These are phyloP conservation scores for Brachynemurus nebulosus DNA, from an alignment of 2,888 invertebrate genomes.

Conservation along the genomic window DNA sequence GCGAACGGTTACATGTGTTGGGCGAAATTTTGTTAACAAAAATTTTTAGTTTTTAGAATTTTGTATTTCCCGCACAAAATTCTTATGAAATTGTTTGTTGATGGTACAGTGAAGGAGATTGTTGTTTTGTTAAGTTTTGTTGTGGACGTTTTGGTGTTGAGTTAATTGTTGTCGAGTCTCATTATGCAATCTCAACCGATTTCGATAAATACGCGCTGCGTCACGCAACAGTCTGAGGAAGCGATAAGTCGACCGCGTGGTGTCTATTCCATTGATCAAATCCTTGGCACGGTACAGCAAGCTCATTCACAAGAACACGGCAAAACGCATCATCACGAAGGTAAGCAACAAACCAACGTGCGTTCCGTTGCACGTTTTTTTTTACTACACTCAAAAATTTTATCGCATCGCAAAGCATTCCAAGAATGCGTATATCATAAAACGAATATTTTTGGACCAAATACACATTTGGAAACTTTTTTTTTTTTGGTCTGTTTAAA, in stretches of 20 bases:
- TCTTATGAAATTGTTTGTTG: too few species aligned
- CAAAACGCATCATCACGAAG: slow-evolving; percentile 20
- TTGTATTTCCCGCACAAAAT: too few species aligned
- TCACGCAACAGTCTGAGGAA: slow-evolving; percentile 20
- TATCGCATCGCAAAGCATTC: too few species aligned
- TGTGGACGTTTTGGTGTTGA: background rate
- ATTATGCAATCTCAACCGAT: slow-evolving; percentile 9
- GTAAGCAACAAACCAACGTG: too few species aligned
- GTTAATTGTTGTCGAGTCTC: background rate
- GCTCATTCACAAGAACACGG: slow-evolving; percentile 1
- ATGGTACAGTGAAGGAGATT: background rate
- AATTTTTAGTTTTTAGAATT: too few species aligned
- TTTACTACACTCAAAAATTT: too few species aligned
- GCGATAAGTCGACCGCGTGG: slow-evolving; percentile 25
- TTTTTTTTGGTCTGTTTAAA: too few species aligned
- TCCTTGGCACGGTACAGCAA: slow-evolving; percentile 29
- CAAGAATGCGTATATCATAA: too few species aligned
- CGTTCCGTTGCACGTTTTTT: too few species aligned
- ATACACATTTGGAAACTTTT: too few species aligned
- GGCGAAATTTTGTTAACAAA: background rate
- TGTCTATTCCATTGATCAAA: slow-evolving; percentile 33
- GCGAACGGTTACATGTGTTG: background rate
- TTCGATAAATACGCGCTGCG: background rate
- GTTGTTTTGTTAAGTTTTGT: background rate
- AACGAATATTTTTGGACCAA: too few species aligned